Conservation (phyloP, 2,797 vertebrate genomes). For the Serranus cabrilla region DNA sequence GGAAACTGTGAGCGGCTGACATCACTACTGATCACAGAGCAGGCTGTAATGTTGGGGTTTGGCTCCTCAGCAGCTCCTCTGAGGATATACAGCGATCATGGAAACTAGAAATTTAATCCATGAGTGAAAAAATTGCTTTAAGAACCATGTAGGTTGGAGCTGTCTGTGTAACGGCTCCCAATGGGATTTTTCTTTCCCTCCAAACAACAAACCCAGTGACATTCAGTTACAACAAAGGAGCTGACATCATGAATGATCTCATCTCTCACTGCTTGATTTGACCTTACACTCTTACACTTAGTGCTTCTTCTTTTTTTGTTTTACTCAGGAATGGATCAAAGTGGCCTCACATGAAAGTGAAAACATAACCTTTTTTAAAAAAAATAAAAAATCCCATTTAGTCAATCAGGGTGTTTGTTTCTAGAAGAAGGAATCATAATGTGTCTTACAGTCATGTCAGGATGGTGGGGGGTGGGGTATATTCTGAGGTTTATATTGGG, state of each 20-base stretch:
- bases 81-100: constrained; percentile 67
- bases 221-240: constrained; percentile 63
- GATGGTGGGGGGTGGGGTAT: constrained; percentile 14
- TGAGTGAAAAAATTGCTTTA: constrained; percentile 37
- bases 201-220: constrained; percentile 68
- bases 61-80: constrained; percentile 57
- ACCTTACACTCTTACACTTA: constrained; percentile 63
- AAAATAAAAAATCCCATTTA: constrained; percentile 46
- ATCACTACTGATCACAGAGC: constrained; percentile 69
- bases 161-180: constrained; percentile 57
- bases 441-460: constrained; percentile 37
- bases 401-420: constrained; percentile 55
- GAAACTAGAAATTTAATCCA: constrained; percentile 77
- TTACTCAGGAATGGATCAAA: constrained; percentile 69
- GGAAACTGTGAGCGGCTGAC: constrained; percentile 63
- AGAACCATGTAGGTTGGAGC: constrained; percentile 44
- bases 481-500: constrained; percentile 67
- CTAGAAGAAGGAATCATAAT: constrained; percentile 32
- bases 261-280: constrained; percentile 66
- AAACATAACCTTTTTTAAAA: constrained; percentile 37
- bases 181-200: constrained; percentile 36
- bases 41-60: constrained; percentile 67
- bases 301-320: constrained; percentile 30
- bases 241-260: constrained; percentile 79
- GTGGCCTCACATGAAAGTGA: constrained; percentile 60